Evolutionary conservation across 1,140 invertebrate species (phyloP).

Genomic region (Drosophila melanica): DNA sequence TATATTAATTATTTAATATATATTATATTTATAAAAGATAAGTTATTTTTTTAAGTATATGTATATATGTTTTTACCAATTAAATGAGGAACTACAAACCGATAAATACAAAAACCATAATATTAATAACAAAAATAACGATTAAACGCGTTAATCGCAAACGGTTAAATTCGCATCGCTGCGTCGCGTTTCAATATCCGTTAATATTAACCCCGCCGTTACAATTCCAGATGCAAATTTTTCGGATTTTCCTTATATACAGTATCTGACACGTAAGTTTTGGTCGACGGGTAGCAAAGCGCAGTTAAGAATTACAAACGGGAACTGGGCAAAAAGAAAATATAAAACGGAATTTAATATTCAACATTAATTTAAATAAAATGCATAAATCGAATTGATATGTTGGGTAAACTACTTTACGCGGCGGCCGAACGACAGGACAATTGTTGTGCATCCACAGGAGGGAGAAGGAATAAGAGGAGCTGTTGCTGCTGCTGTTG

Average conservation of each 20-base stretch:
- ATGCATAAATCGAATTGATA: constrained; percentile 76
- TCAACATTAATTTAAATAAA: constrained; percentile 65
- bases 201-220: constrained; percentile 77
- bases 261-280: constrained; percentile 88
- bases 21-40: no score
- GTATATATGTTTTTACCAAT: not conserved
- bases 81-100: not conserved
- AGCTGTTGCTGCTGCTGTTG: constrained; percentile 19
- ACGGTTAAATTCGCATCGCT: constrained; percentile 16
- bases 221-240: constrained; percentile 86
- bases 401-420: constrained; percentile 77
- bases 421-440: constrained; percentile 24
- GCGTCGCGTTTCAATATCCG: constrained; percentile 23
- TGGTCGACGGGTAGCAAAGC: not conserved
- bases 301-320: not conserved
- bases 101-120: constrained; percentile 13
- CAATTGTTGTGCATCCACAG: constrained; percentile 10
- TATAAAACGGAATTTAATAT: constrained; percentile 19
- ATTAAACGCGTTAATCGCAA: constrained; percentile 41
- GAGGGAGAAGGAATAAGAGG: not conserved
- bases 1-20: no score
- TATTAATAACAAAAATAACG: constrained; percentile 11
- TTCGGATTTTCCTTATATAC: constrained; percentile 88
- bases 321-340: constrained; percentile 9
- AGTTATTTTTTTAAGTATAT: not conserved